Evolutionary conservation across 2,113 vertebrate species (phyloP), one percentile per base, ranked within the genome.

Genomic region (Eublepharis macularius): DNA sequence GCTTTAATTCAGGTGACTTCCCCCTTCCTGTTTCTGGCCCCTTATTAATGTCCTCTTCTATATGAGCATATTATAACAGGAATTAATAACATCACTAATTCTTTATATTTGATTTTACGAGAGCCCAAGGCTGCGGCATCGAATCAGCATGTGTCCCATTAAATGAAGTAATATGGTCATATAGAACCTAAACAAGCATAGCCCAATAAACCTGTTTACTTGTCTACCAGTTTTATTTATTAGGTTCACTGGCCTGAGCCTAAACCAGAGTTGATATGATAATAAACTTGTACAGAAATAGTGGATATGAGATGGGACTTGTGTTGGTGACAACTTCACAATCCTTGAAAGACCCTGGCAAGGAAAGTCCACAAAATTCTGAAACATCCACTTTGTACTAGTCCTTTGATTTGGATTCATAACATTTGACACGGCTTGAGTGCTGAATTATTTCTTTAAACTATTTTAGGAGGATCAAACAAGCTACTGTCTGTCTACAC

Each of bases 91-190:
- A 88, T 95, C 94, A 91, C 75, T 93, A 93, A 93, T 91, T 86
- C 80, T 94, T 95, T 95, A 91, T 94, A 94, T 95, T 92, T 95
- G 89, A 94, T 95, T 96, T 96, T 94, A 94, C 89, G 94, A 78
- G 91, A 36, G 90, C 90, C 91, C 91, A 84, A 49, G 87, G 87
- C 92, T 91, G 84, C 91, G 70, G 84, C 70, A 85, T 80, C 75
- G 74, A 92, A 94, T 92, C 90, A 93, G 88, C 87, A 72, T 85
- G 78, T 89, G 90, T 92, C 88, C 86, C n/a, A 26, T 92, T 94
- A 91, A 90, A 95, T 94, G 88, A 91, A 94, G 91, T 90, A 93
- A 89, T 78, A 90, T 78, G 90, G 87, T 88, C 92, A 79, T 12
- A 87, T 36, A 87, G 89, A 93, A 93, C 91, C 84, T 92, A 94